These are phyloP conservation scores for Channallabes apus DNA, from an alignment of 2,797 vertebrate genomes.

Conservation along the genomic window DNA sequence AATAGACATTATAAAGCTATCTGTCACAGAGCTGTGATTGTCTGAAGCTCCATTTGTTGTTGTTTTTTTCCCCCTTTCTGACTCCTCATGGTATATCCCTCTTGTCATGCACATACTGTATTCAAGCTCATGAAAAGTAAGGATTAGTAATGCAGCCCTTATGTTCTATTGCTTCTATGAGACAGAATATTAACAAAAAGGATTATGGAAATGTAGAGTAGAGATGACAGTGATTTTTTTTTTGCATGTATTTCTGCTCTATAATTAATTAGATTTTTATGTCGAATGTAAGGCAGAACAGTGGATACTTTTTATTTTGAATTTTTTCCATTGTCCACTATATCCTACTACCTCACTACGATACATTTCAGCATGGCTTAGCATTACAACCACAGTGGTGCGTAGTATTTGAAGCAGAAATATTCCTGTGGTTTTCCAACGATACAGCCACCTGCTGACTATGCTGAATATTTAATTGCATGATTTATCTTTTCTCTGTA, in stretches of 20 bases:
- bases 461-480: no score
- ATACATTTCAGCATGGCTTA: no score
- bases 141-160: background rate
- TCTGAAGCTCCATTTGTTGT: background rate
- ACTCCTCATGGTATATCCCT: background rate
- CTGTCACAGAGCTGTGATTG: background rate
- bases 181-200: conserved; percentile 20
- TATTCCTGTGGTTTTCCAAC: no score
- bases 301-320: no score
- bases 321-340: no score
- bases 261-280: background rate
- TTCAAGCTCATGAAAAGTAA: background rate
- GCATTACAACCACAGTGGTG: no score
- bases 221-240: background rate
- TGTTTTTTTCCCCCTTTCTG: background rate
- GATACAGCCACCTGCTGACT: no score
- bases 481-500: no score
- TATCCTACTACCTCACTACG: no score
- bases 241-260: background rate
- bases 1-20: background rate
- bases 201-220: background rate
- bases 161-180: conserved; percentile 22
- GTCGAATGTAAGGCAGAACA: background rate
- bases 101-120: background rate
- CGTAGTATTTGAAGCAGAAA: no score